phyloP scores from a whole-genome alignment of 2,113 vertebrate species.

The Pleuronectes platessa region DNA sequence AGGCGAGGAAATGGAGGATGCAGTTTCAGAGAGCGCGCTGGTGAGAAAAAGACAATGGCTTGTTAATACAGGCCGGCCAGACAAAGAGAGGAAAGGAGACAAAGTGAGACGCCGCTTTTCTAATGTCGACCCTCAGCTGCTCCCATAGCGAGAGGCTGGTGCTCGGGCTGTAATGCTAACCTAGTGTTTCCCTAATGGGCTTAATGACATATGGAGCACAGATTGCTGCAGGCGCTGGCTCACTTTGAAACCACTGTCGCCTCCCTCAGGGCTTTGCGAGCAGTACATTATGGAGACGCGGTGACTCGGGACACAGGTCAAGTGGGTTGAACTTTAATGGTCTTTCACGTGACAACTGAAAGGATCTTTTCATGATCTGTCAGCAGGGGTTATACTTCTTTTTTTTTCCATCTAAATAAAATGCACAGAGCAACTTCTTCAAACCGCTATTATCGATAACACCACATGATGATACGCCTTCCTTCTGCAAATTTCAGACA shows the following conservation, averaged over 20 bases:
- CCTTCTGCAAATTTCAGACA: constrained; percentile 34
- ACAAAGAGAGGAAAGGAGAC: constrained; percentile 65
- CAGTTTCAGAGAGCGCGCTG: constrained; percentile 40
- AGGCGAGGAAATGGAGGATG: constrained; percentile 62
- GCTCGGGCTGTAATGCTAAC: constrained; percentile 61
- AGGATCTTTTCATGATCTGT: constrained; percentile 21
- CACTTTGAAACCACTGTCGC: constrained; percentile 71
- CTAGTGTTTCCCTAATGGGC: constrained; percentile 68
- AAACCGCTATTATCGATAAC: constrained; percentile 31
- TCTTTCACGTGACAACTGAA: constrained; percentile 25
- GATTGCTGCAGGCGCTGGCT: constrained; percentile 62
- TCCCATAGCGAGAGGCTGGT: constrained; percentile 40
- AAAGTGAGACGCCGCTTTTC: constrained; percentile 53
- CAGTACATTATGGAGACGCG: constrained; percentile 42
- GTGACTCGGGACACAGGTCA: constrained; percentile 45
- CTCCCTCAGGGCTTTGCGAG: constrained; percentile 68
- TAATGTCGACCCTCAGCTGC: constrained; percentile 52
- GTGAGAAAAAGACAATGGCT: constrained; percentile 60
- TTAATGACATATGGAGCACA: constrained; percentile 78
- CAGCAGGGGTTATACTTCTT: constrained; percentile 38
- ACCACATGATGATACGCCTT: constrained; percentile 10
- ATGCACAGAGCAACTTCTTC: not conserved
- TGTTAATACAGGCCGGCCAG: constrained; percentile 54
- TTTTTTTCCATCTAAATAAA: constrained; percentile 7
- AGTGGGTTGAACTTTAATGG: constrained; percentile 33